Base-by-base conservation (phyloP, 2,113 vertebrate genomes). In the Apodemus speciosus region DNA sequence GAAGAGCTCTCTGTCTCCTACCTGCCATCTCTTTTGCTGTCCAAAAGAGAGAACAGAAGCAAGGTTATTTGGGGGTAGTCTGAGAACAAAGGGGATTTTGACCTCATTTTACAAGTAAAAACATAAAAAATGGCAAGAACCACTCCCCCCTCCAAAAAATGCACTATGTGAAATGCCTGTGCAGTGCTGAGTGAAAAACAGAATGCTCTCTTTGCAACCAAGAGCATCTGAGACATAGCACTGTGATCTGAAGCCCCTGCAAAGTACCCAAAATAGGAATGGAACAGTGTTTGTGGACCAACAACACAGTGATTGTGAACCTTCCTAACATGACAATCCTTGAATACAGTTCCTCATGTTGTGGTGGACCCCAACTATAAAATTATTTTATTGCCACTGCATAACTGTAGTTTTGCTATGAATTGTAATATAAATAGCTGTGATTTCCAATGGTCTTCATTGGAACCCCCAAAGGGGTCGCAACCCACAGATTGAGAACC, bases 161-260 rank as follows among this genome's bases (percentile, higher is more conserved):
- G 14, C 15, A 1, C n/a, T 77, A 32, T 16, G 9, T 81, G 53
- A 35, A 5, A 83, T 71, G 49, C 77, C 62, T 21, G 4, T 56
- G 27, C 60, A 89, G 73, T 64, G 66, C 32, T 75, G 3, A 9
- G 64, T 38, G 51, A 81, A 80, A 8, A 80, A 75, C 21, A 53
- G 76, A 92, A 91, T 8, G 40, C 30, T 88, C 40, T 88, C 77
- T 94, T 85, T 85, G 40, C 25, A 75, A 56, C 40, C 15, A 85
- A 91, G 85, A 58, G 27, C 68, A 71, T 32, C 30, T 91, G n/a
- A 90, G 46, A 92, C 35, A 68, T 15, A 23, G 23, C 43, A 23
- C 27, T 66, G 58, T 93, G 71, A 88, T 21, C 62, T 85, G 58
- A 40, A 25, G 14, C n/a, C n/a, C 46, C 58, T 35, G 21, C 16